phyloP scores from a whole-genome alignment of 2,113 vertebrate genomes.

The Phaethornis superciliosus region DNA sequence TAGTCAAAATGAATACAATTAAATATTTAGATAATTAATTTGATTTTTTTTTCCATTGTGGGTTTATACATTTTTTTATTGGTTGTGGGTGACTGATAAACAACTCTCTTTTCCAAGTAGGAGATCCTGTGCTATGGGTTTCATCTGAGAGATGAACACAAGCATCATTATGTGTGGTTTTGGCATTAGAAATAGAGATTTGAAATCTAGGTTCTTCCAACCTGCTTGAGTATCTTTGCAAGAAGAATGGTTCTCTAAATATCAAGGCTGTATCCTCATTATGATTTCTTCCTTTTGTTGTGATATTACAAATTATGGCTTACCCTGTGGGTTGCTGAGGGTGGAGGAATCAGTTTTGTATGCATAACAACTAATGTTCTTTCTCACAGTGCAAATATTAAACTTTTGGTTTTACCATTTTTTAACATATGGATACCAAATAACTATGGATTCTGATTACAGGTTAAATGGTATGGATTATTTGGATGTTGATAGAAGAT shows the following conservation, averaged over 20 bases:
- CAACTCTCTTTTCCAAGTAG: not conserved
- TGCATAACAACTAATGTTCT: rapidly evolving
- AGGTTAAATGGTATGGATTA: not conserved
- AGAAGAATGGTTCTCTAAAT: not conserved
- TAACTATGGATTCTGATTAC: not conserved
- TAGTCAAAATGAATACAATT: not conserved
- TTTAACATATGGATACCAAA: not conserved
- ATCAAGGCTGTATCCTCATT: not conserved
- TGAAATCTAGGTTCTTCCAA: not conserved
- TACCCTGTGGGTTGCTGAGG: rapidly evolving
- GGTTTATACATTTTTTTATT: not conserved
- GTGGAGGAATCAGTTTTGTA: not conserved
- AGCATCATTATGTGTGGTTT: not conserved
- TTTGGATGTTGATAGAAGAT: not conserved
- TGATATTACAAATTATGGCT: not conserved
- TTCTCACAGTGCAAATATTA: not conserved
- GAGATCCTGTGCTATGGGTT: not conserved
- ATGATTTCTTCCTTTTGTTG: not conserved
- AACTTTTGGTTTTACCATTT: not conserved
- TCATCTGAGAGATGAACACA: not conserved
- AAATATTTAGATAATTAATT: not conserved
- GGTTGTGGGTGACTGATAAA: not conserved
- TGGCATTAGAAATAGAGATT: not conserved
- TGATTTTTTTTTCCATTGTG: not conserved
- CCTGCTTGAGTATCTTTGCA: not conserved